Evolutionary conservation across 2,888 invertebrate genomes (phyloP).

Genomic region (Watsonalla binaria): DNA sequence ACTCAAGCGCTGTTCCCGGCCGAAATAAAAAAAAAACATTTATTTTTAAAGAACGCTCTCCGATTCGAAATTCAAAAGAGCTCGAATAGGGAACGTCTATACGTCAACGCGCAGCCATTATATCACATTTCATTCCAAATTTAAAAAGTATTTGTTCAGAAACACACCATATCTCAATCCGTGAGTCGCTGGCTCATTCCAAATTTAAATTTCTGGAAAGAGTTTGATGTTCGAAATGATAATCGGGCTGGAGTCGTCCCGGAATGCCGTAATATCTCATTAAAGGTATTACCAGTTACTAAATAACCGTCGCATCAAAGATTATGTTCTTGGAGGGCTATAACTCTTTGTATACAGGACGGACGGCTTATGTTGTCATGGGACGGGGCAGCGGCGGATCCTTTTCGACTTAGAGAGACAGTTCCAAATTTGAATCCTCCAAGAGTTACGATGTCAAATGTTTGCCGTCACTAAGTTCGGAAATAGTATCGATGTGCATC

Average conservation of each 20-base stretch:
- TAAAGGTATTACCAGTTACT: constrained; percentile 37
- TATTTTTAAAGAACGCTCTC: constrained; percentile 3
- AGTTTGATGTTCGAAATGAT: constrained; percentile 69
- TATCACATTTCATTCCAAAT: constrained; percentile 63
- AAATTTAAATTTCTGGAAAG: constrained; percentile 73
- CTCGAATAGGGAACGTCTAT: constrained; percentile 40
- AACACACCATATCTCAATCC: constrained; percentile 67
- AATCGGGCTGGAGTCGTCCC: constrained; percentile 55
- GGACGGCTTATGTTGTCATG: constrained; percentile 38
- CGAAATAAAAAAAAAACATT: neutral
- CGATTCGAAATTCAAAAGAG: constrained; percentile 28
- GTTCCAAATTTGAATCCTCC: constrained; percentile 64
- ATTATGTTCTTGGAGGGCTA: constrained; percentile 29
- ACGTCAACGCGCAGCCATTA: constrained; percentile 53
- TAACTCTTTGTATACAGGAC: constrained; percentile 35
- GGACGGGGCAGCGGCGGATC: constrained; percentile 24
- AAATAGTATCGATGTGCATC: constrained; percentile 48
- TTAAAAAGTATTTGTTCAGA: constrained; percentile 62
- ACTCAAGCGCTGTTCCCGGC: neutral
- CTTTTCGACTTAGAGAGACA: constrained; percentile 30
- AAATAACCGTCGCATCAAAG: constrained; percentile 42
- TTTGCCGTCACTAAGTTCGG: constrained; percentile 57
- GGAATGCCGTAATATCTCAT: constrained; percentile 73
- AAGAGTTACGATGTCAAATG: constrained; percentile 70
- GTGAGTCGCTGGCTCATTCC: constrained; percentile 50